A percentile compares a stretch with the other conserved stretches of the same genome.
phyloP scores from a whole-genome alignment of 1,140 invertebrate genomes.

The Macrotrachela quadricornifera region DNA sequence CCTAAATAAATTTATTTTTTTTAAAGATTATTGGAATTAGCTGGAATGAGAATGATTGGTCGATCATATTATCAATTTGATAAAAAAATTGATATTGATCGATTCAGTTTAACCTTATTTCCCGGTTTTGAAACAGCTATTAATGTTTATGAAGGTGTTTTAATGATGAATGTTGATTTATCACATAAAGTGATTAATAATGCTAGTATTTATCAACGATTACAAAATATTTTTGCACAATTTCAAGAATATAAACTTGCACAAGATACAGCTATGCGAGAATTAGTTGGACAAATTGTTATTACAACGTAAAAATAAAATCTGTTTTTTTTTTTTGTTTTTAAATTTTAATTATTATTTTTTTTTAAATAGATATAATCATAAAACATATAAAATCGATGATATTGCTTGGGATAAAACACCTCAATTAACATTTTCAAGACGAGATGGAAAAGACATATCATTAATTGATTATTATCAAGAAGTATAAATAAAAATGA shows the following conservation, averaged over 20 bases:
- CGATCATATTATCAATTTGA: too few relatives aligned
- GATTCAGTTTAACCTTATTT: slow-evolving; percentile 50
- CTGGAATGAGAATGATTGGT: too few relatives aligned
- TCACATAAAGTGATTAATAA: slow-evolving; percentile 53
- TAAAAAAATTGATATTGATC: too few relatives aligned
- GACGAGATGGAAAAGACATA: background rate
- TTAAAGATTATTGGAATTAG: too few relatives aligned
- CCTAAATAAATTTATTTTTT: too few relatives aligned
- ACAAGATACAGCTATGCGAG: slow-evolving; percentile 34
- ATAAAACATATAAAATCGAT: slow-evolving; percentile 63
- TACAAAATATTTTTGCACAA: slow-evolving; percentile 34
- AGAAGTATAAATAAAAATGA: slow-evolving; percentile 15
- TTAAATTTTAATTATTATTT: too few relatives aligned
- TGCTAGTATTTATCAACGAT: slow-evolving; percentile 48
- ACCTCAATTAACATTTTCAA: background rate
- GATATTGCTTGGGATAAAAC: slow-evolving; percentile 47
- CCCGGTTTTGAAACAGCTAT: slow-evolving; percentile 59
- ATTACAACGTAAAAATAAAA: slow-evolving; percentile 43
- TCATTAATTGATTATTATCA: slow-evolving; percentile 4
- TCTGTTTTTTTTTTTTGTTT: too few relatives aligned
- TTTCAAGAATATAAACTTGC: slow-evolving; percentile 27
- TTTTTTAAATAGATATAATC: slow-evolving; percentile 76
- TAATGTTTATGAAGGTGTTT: slow-evolving; percentile 53
- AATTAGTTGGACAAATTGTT: slow-evolving; percentile 46
- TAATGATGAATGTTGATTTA: slow-evolving; percentile 61